Evolutionary conservation across 2,888 invertebrate species (phyloP), one percentile per base, ranked within the genome.

Genomic region (Anoplius nigerrimus): DNA sequence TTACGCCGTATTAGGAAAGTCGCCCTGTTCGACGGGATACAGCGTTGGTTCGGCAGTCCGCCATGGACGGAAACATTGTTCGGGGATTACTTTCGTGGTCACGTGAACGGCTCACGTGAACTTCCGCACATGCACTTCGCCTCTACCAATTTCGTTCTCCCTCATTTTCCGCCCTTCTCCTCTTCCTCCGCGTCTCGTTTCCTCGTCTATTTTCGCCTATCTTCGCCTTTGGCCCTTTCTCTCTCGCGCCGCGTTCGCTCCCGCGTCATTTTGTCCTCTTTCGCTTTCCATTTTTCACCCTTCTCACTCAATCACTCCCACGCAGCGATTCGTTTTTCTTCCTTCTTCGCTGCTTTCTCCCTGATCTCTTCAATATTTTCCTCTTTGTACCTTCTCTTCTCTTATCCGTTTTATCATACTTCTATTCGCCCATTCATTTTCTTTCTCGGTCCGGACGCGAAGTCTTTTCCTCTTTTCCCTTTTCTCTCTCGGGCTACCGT

Each of bases 1-100:
- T 34, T 34, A 34, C 48, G 18, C 16, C 48, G 16, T 48, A 48
- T 48, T 48, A 48, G 48, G 48, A 18, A 18, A 18, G n/a, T 18
- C 3, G 20, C 21, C 42, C 34, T 27, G 60, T 55, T 57, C 56
- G 57, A n/a, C 27, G 46, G 6, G 54, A 67, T n/a, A 34, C 57
- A 15, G 34, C 16, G 2, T 27, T 6, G 27, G n/a, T 0, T 34
- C 34, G 55, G 18, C 55, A 34, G 34, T 57, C 21, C 21, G 45
- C 54, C 42, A 60, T 55, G 48, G 58, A 57, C 34, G 48, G 61
- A 62, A 62, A 62, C 53, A 62, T 18, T 64, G 65, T 65, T 34
- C 27, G 11, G 45, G 65, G 60, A 73, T 71, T 67, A 71, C 0
- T 55, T 20, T 27, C 20, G 71, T 48, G 66, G 63, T 69, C 60